Conservation (phyloP, 2,113 vertebrate species). For the Muntiacus muntjak region DNA sequence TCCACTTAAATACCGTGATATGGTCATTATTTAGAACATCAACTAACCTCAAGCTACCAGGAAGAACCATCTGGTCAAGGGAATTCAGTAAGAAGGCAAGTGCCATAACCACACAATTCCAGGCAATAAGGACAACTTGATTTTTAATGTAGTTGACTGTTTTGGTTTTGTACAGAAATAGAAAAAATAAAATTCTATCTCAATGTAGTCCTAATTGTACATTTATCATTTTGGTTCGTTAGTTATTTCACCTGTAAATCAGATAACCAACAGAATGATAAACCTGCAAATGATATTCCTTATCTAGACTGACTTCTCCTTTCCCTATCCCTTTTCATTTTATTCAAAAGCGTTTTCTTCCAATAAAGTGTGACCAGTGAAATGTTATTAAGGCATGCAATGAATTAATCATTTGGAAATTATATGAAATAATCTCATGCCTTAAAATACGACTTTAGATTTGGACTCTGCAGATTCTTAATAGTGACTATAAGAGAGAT, state of each 20-base stretch:
- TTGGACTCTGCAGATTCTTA: background rate
- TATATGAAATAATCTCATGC: background rate
- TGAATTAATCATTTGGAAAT: background rate
- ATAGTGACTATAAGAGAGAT: background rate
- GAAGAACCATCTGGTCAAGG: background rate
- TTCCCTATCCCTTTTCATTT: background rate
- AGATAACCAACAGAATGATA: background rate
- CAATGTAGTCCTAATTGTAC: background rate
- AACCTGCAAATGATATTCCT: background rate
- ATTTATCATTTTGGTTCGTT: background rate
- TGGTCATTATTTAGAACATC: background rate
- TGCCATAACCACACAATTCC: background rate
- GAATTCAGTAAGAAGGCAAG: background rate
- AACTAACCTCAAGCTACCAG: background rate
- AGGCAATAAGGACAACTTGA: background rate
- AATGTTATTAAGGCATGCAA: background rate
- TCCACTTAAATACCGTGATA: background rate
- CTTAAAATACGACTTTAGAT: constrained; percentile 16
- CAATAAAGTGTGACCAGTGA: background rate
- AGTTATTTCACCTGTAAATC: background rate
- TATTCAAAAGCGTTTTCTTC: background rate
- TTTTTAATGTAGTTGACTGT: background rate
- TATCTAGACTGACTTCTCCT: background rate
- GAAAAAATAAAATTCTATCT: background rate
- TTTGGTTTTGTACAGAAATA: background rate